Base-by-base conservation (phyloP, 2,113 vertebrate species). In the Sclerurus mexicanus region DNA sequence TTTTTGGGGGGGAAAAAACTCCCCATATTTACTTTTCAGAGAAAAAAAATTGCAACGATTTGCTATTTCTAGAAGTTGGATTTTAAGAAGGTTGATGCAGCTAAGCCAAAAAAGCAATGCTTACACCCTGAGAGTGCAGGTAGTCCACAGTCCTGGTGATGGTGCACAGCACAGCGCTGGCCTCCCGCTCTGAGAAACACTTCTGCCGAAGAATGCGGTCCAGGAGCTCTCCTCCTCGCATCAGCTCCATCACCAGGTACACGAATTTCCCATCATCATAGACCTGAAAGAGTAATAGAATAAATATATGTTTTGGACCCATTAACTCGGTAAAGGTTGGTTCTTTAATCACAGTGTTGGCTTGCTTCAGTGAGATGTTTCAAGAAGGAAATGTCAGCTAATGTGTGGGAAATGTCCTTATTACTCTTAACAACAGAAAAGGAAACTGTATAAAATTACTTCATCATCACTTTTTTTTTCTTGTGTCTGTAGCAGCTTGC, bases 121-220 rank as follows among this genome's bases (percentile, higher is more conserved):
- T 97, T 85, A 99, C 99, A 35, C 99, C 99, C 92, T 99, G 99
- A 20, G 99, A 99, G 96, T 99, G 99, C 14, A 99, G 98, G 97
- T 99, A 99, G 93, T 99, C 99, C 97, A 99, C 98, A 20, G 99
- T 99, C 97, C 98, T 99, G 89, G 98, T 97, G 77, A 99, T 98
- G 42, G 99, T 98, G 91, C 98, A 99, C 23, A 99, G 98, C 77
- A 99, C 98, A 12, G 98, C 99, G 1, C 99, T 99, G 53, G 99
- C 99, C 66, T 99, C 99, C 20, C 98, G 97, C 96, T 99, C 99
- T 0, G 99, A 99, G 96, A 99, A 99, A 73, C 97, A 98, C 28
- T 98, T 98, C 97, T 99, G 98, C 55, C 89, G 79, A 49, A 99
- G 98, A 95, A 98, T 99, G 84, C 98, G 98, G 96, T 99, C 99